Evolutionary conservation across 2,888 invertebrate genomes (phyloP).

Genomic region (Hymenopus coronatus): DNA sequence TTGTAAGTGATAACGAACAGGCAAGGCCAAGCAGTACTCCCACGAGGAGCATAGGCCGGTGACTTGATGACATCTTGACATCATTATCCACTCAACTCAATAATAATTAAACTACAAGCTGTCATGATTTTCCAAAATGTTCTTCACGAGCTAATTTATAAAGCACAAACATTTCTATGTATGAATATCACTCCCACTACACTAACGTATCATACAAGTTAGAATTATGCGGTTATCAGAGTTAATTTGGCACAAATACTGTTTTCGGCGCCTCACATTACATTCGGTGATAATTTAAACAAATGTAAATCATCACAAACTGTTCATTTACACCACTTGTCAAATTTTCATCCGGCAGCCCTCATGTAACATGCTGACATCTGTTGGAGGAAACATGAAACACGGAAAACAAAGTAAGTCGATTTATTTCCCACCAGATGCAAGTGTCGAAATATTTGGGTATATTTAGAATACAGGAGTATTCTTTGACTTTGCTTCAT

Average conservation of each 20-base stretch:
- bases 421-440: no score
- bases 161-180: neutral
- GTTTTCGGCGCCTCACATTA: neutral
- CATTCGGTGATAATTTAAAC: neutral
- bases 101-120: neutral
- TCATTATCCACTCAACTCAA: constrained; percentile 41
- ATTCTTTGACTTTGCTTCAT: no score
- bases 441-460: no score
- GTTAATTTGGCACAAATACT: neutral
- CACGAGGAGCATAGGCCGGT: constrained; percentile 31
- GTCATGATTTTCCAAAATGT: neutral
- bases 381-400: neutral
- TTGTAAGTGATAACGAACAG: constrained; percentile 32
- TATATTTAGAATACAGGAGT: no score
- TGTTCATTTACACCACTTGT: neutral
- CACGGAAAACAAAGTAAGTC: neutral
- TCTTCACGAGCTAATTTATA: neutral
- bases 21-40: constrained; percentile 30
- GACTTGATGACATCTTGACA: constrained; percentile 17
- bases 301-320: neutral
- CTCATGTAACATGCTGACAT: neutral
- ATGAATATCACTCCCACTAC: neutral
- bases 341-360: neutral
- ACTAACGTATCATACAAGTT: neutral
- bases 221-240: neutral